A percentile compares a stretch with the other conserved stretches of the same genome.
Conservation (phyloP, 2,797 vertebrate genomes). For the Dermochelys coriacea region DNA sequence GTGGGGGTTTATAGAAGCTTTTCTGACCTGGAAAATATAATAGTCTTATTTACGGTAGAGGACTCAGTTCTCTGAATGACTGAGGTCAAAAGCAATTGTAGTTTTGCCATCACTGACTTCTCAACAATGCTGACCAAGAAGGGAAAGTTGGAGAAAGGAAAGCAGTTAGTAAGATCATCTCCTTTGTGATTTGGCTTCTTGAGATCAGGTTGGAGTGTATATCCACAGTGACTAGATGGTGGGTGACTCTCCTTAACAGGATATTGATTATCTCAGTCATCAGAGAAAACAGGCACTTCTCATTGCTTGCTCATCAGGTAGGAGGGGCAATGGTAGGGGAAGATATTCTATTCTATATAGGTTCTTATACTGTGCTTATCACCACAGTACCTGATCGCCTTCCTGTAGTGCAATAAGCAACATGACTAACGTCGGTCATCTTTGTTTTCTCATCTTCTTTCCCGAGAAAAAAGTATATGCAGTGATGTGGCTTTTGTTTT, state of each 20-base stretch:
- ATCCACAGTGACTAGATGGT: slow-evolving; percentile 3
- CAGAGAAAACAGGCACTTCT: slow-evolving; percentile 22
- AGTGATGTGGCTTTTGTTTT: slow-evolving; percentile 53
- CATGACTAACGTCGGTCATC: slow-evolving; percentile 70
- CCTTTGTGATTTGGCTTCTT: not conserved
- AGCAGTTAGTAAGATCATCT: not conserved
- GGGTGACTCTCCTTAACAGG: not conserved
- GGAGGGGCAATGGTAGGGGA: slow-evolving; percentile 12
- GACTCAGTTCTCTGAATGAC: not conserved
- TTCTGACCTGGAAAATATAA: not conserved
- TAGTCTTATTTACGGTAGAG: slow-evolving; percentile 8
- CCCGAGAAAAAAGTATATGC: slow-evolving; percentile 62
- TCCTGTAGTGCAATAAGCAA: slow-evolving; percentile 63
- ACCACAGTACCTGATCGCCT: slow-evolving; percentile 37
- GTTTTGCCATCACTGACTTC: not conserved
- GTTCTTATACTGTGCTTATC: slow-evolving; percentile 52
- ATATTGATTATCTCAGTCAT: not conserved
- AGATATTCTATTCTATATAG: not conserved
- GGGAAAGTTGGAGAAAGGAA: not conserved
- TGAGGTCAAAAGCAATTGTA: not conserved
- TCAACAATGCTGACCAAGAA: fast-evolving
- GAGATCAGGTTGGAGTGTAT: slow-evolving; percentile 13
- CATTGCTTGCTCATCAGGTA: slow-evolving; percentile 9
- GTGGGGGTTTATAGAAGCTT: slow-evolving; percentile 9
- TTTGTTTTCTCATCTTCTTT: slow-evolving; percentile 73